Conservation (phyloP, 2,888 invertebrate genomes). For the Pharmacophagus antenor region DNA sequence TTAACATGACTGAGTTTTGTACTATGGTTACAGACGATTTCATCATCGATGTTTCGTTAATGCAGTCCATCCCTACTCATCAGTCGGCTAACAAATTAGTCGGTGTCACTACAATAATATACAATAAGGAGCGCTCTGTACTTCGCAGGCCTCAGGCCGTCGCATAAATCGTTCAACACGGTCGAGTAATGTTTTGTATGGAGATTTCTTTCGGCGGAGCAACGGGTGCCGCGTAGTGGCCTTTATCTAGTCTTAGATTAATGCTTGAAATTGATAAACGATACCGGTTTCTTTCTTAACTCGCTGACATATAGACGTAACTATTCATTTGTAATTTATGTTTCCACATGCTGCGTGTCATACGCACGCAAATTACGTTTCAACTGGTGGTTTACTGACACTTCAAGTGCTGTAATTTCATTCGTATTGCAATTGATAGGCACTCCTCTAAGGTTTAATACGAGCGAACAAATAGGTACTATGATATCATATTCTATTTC, state of each 20-base stretch:
- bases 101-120: conserved; percentile 80
- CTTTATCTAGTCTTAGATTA: conserved; percentile 77
- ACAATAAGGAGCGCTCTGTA: conserved; percentile 70
- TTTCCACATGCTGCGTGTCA: conserved; percentile 20
- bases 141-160: conserved; percentile 60
- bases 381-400: background rate
- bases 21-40: background rate
- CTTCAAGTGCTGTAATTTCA: conserved; percentile 10
- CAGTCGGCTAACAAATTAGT: conserved; percentile 79
- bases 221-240: conserved; percentile 64
- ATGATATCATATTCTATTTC: conserved; percentile 74
- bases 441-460: conserved; percentile 47
- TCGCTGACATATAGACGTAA: conserved; percentile 38
- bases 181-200: conserved; percentile 79
- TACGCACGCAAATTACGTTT: conserved; percentile 1
- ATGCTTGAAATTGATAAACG: conserved; percentile 72
- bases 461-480: conserved; percentile 55
- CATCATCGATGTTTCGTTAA: conserved; percentile 29
- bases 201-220: conserved; percentile 79
- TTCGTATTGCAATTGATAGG: conserved; percentile 27
- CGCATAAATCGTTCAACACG: conserved; percentile 79
- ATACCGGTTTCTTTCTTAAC: conserved; percentile 37
- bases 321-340: conserved; percentile 38
- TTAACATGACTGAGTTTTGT: background rate
- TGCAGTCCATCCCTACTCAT: conserved; percentile 47